Evolutionary conservation across 30 jellyfish, hydroid and myxozoan genomes (phyloP).

Genomic region (Aurelia aurita): DNA sequence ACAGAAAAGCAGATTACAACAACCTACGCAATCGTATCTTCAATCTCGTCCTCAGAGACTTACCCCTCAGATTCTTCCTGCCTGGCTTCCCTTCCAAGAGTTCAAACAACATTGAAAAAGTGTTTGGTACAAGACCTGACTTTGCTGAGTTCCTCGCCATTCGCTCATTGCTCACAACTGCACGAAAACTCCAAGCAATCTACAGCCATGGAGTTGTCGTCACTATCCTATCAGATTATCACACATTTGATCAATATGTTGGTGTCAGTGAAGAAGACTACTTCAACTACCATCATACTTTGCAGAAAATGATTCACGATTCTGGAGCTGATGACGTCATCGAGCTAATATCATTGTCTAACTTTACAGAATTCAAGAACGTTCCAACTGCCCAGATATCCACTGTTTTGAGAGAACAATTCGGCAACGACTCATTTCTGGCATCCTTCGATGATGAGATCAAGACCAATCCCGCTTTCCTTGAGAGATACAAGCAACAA

Average conservation of each 20-base stretch:
- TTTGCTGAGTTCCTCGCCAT: constrained; percentile 55
- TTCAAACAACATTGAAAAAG: constrained; percentile 36
- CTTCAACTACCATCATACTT: constrained; percentile 31
- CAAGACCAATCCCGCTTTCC: constrained; percentile 12
- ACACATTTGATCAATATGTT: constrained; percentile 65
- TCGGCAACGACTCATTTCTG: constrained; percentile 19
- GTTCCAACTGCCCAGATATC: constrained; percentile 25
- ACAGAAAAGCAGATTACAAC: constrained; percentile 9
- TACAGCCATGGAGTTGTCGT: constrained; percentile 46
- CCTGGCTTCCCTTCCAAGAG: constrained; percentile 77
- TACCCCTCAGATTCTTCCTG: constrained; percentile 41
- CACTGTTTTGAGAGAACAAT: constrained; percentile 11
- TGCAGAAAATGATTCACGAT: constrained; percentile 25
- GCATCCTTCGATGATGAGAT: constrained; percentile 31
- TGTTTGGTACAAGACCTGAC: constrained; percentile 46
- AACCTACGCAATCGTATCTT: constrained; percentile 9
- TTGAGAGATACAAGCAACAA: constrained; percentile 37
- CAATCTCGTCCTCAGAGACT: not conserved
- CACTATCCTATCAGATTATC: constrained; percentile 60
- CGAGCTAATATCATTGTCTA: constrained; percentile 38
- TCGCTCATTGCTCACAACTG: constrained; percentile 20
- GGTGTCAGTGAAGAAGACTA: constrained; percentile 60
- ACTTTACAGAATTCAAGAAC: constrained; percentile 44
- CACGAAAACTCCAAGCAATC: constrained; percentile 53
- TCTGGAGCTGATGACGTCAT: constrained; percentile 56